These are phyloP conservation scores for Calliopsis andreniformis DNA, from an alignment of 1,140 invertebrate genomes.

Conservation along the genomic window DNA sequence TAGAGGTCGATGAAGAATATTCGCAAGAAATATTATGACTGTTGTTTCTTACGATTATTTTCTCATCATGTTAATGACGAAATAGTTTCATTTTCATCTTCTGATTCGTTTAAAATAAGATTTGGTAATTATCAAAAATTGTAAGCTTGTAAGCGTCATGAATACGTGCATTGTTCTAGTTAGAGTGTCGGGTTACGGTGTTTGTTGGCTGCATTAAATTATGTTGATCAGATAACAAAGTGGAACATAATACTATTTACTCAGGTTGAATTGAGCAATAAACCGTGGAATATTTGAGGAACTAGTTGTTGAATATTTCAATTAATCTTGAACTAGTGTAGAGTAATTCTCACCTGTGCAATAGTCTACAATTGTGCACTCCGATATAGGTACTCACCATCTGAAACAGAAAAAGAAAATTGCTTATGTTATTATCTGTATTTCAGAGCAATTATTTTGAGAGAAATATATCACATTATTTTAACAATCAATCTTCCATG, in stretches of 20 bases:
- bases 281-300: slow-evolving; percentile 19
- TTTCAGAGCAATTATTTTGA: neutral
- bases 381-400: slow-evolving; percentile 49
- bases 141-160: slow-evolving; percentile 31
- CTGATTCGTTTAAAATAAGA: slow-evolving; percentile 22
- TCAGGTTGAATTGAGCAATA: too few relatives aligned
- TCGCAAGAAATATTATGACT: too few relatives aligned
- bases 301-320: neutral
- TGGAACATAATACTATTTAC: slow-evolving; percentile 43
- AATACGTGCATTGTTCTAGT: slow-evolving; percentile 50
- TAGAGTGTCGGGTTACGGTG: slow-evolving; percentile 45
- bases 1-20: too few relatives aligned
- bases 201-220: slow-evolving; percentile 42
- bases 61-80: too few relatives aligned
- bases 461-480: too few relatives aligned
- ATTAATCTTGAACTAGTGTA: neutral
- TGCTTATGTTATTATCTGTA: neutral
- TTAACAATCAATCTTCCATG: too few relatives aligned
- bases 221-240: slow-evolving; percentile 51
- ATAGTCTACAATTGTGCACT: too few relatives aligned
- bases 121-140: slow-evolving; percentile 54
- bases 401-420: slow-evolving; percentile 54
- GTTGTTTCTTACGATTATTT: too few relatives aligned
- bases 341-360: too few relatives aligned
- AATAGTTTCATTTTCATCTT: neutral